Evolutionary conservation across 2,113 vertebrate species (phyloP), one percentile per base, ranked within the genome.

Genomic region (Tringa solitaria): DNA sequence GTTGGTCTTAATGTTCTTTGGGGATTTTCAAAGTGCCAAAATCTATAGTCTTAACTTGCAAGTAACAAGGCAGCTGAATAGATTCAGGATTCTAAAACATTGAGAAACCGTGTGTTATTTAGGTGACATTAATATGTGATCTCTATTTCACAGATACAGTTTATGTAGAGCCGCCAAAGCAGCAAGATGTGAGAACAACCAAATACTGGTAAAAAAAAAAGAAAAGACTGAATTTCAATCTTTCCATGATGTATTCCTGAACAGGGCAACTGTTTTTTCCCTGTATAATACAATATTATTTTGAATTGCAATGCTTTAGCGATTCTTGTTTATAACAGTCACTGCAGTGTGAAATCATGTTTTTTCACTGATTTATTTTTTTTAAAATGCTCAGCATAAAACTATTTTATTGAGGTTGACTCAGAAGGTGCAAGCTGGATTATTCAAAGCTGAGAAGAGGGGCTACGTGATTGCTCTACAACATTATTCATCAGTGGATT

Each of bases 121-220:
- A 61, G 94, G 53, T 81, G 63, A 22, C 43, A 74, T 76, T 96
- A 93, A 88, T 39, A 24, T 6, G 5, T 82, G 28, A 84, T 82
- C 93, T 89, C 72, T 98, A 8, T 81, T 96, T 98, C 97, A 76
- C 98, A 99, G 99, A 99, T 99, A 98, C 99, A 99, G 98, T 99
- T 99, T 96, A 99, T 99, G 99, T 99, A 99, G 97, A 97, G 87
- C 96, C 94, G 91, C 98, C 96, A 98, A 97, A 96, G 98, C 98
- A 97, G 96, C 98, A 97, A 98, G 98, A 98, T 96, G 87, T 87
- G 97, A 95, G 93, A 96, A 96, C 98, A 98, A 98, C 98, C 98
- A 98, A 98, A 98, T 98, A 98, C 95, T 96, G 98, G 98, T 96
- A 90, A 95, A 39, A 90, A 95, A 64, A 92, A 82, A 69, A 78